Evolutionary conservation across 2,888 invertebrate species (phyloP).

Genomic region (Heliconius charithonia): DNA sequence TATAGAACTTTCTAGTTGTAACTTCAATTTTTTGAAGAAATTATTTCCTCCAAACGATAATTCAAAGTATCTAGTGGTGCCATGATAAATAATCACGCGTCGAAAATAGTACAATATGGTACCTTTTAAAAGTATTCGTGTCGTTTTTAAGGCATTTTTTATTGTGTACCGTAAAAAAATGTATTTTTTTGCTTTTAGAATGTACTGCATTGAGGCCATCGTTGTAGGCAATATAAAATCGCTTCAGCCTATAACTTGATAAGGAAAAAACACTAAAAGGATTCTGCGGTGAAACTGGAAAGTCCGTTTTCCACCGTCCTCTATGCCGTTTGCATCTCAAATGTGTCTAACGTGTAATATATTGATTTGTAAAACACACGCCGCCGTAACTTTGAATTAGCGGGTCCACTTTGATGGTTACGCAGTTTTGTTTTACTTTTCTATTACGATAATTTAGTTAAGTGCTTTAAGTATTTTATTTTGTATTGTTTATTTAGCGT

Average conservation of each 20-base stretch:
- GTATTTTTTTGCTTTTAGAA: no score
- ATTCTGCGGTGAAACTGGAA: slow-evolving; percentile 70
- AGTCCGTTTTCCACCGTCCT: slow-evolving; percentile 63
- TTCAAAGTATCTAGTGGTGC: no score
- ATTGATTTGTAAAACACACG: slow-evolving; percentile 46
- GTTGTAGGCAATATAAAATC: not conserved
- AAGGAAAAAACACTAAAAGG: slow-evolving; percentile 58
- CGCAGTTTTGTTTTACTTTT: not conserved
- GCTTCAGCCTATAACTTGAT: slow-evolving; percentile 38
- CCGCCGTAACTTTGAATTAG: slow-evolving; percentile 32
- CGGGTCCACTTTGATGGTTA: slow-evolving; percentile 12
- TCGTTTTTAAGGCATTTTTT: no score
- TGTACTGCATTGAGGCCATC: not conserved
- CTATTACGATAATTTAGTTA: slow-evolving; percentile 1
- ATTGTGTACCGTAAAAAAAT: no score
- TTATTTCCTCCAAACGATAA: no score
- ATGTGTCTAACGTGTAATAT: slow-evolving; percentile 51
- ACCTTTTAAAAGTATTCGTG: no score
- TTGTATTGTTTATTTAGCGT: not conserved
- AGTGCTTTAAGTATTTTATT: not conserved
- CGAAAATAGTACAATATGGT: no score
- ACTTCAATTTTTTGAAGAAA: no score
- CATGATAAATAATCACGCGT: no score
- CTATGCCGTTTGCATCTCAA: slow-evolving; percentile 59
- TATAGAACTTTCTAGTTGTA: no score